Evolutionary conservation across 2,888 invertebrate species (phyloP), one percentile per base, ranked within the genome.

Genomic region (Laspeyria flexula): DNA sequence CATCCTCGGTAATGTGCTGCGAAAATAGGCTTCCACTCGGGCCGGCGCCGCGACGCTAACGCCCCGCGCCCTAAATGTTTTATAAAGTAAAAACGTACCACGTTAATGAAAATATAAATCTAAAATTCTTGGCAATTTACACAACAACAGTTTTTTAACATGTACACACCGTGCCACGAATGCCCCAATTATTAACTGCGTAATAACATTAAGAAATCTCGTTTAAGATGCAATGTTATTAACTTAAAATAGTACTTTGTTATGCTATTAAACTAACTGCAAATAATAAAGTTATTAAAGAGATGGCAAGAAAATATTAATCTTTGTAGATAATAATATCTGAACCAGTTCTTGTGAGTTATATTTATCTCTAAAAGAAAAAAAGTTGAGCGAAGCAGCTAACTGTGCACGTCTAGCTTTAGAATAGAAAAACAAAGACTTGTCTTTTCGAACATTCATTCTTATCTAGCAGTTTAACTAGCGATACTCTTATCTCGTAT

Each of bases 1-100:
- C 90, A 90, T 90, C 86, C 89, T 89, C 85, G 59, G 83, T 91
- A 91, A 90, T 90, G 89, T 90, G 87, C 89, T 87, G 91, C 90
- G 88, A 90, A 90, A 90, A 91, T 89, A 88, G 86, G 87, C 90
- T 91, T 89, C 88, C 80, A 86, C 79, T 83, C 75, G 77, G 75
- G 71, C 76, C 81, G 9, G 13, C 31, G 13, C 31, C 76, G 45
- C 58, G 50, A 75, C 77, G 77, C 78, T 75, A 76, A 80, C 85
- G 83, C 84, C 85, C 83, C 78, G 78, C 77, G 77, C 76, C 81
- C 81, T 81, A 81, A 84, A 87, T 84, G 81, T 79, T 83, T 81
- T 79, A 63, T 47, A 62, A 81, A 81, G 79, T 77, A 76, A 77
- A 81, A 85, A 83, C 79, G 73, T 79, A 79, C 74, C 71, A 75